Conservation (phyloP, 2,888 invertebrate genomes). For the Erebia palarica region DNA sequence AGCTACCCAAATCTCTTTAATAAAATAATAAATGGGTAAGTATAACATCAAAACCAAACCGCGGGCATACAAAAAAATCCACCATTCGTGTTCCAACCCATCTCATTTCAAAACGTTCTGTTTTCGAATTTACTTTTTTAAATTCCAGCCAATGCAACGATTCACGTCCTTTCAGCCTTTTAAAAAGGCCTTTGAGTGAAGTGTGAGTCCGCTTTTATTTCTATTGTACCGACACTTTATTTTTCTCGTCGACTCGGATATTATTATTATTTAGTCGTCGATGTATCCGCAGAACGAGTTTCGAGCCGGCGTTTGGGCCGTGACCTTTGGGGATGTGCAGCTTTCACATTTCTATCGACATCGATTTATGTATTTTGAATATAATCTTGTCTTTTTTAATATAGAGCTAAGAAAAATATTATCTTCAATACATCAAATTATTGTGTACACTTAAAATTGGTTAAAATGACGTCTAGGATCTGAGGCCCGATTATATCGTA, state of each 20-base stretch:
- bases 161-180: slow-evolving; percentile 42
- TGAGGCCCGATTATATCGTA: no score
- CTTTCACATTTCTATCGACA: slow-evolving; percentile 39
- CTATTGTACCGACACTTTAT: slow-evolving; percentile 57
- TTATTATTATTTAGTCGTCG: slow-evolving; percentile 71
- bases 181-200: slow-evolving; percentile 49
- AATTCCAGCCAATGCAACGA: slow-evolving; percentile 48
- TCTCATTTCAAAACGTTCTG: slow-evolving; percentile 56
- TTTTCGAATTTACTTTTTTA: slow-evolving; percentile 46
- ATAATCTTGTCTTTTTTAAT: no score
- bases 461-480: no score
- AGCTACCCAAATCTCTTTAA: background rate
- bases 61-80: slow-evolving; percentile 22
- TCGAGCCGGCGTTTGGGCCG: slow-evolving; percentile 70
- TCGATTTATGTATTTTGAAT: background rate
- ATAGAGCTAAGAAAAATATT: no score
- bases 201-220: slow-evolving; percentile 54
- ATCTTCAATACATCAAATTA: no score
- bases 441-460: no score
- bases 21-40: slow-evolving; percentile 1
- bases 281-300: slow-evolving; percentile 72
- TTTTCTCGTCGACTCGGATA: slow-evolving; percentile 59
- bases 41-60: slow-evolving; percentile 17
- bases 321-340: slow-evolving; percentile 70
- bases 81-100: slow-evolving; percentile 48